Percentiles rank a stretch among this genome's conserved stretches.
Evolutionary conservation across 2,888 invertebrate species (phyloP).

Genomic region (Drosophila gaucha): DNA sequence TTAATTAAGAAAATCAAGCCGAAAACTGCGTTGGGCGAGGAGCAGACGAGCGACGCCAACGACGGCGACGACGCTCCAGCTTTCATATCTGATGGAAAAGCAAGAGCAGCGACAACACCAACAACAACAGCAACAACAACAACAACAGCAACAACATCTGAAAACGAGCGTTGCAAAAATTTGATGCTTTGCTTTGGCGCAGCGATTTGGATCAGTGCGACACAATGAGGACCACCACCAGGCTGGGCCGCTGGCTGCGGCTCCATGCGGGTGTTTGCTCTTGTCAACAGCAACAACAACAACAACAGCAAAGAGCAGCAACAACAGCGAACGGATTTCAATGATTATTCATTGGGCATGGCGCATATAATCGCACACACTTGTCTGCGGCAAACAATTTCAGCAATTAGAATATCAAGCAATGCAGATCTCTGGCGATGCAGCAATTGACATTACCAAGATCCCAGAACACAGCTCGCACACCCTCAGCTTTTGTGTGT

Average conservation of each 20-base stretch:
- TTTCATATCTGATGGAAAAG: slow-evolving; percentile 80
- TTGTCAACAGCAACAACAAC: slow-evolving; percentile 48
- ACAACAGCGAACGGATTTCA: slow-evolving; percentile 57
- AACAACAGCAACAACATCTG: slow-evolving; percentile 48
- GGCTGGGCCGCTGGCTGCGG: slow-evolving; percentile 51
- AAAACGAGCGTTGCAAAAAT: slow-evolving; percentile 76
- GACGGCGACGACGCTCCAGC: slow-evolving; percentile 72
- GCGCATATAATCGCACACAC: slow-evolving; percentile 69
- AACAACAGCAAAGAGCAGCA: slow-evolving; percentile 21
- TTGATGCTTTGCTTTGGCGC: slow-evolving; percentile 69
- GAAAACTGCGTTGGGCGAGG: slow-evolving; percentile 73
- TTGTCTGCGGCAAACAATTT: slow-evolving; percentile 76
- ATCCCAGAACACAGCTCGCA: slow-evolving; percentile 53
- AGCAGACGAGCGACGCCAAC: slow-evolving; percentile 60
- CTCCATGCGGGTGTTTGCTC: slow-evolving; percentile 63
- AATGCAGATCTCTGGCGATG: slow-evolving; percentile 70
- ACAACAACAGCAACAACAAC: slow-evolving; percentile 43
- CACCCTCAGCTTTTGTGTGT: slow-evolving; percentile 38
- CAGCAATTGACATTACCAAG: slow-evolving; percentile 74
- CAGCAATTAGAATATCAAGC: slow-evolving; percentile 81
- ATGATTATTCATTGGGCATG: slow-evolving; percentile 79
- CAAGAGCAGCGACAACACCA: slow-evolving; percentile 66
- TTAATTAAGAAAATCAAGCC: slow-evolving; percentile 81
- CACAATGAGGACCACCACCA: slow-evolving; percentile 77
- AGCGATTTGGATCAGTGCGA: slow-evolving; percentile 74